Conservation (phyloP, 2,888 invertebrate genomes). For the Orthosia gracilis region DNA sequence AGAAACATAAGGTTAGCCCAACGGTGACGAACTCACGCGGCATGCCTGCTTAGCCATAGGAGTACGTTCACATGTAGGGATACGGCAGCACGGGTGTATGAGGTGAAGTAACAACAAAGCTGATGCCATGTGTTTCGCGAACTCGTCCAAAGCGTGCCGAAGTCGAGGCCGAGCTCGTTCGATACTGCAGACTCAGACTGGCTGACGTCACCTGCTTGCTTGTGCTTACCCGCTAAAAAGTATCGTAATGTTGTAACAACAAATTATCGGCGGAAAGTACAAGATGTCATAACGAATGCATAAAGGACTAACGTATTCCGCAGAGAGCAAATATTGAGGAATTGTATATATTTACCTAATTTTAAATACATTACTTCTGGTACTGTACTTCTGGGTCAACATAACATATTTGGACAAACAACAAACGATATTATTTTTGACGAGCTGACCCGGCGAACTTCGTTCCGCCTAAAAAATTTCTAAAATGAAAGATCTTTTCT, state of each 20-base stretch:
- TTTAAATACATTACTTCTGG: too few species aligned
- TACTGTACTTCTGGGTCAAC: background rate
- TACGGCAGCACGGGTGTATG: background rate
- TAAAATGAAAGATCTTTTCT: too few species aligned
- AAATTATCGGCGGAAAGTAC: background rate
- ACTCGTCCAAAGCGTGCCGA: slow-evolving; percentile 25
- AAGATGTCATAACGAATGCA: background rate
- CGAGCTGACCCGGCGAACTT: too few species aligned
- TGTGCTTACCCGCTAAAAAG: slow-evolving; percentile 21
- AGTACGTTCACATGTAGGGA: too few species aligned
- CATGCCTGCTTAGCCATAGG: background rate
- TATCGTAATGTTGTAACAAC: background rate
- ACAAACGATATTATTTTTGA: too few species aligned
- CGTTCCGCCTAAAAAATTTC: too few species aligned
- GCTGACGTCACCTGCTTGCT: slow-evolving; percentile 46
- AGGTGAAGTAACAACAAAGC: slow-evolving; percentile 4
- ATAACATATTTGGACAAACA: background rate
- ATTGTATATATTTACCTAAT: too few species aligned
- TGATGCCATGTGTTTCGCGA: slow-evolving; percentile 7
- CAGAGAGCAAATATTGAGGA: background rate
- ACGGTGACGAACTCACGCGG: background rate
- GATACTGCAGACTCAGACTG: slow-evolving; percentile 29
- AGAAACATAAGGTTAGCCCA: background rate
- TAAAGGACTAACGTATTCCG: background rate
- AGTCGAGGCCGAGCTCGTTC: slow-evolving; percentile 44